Evolutionary conservation across 1,140 invertebrate genomes (phyloP).

Genomic region (Neuroterus valhalla): DNA sequence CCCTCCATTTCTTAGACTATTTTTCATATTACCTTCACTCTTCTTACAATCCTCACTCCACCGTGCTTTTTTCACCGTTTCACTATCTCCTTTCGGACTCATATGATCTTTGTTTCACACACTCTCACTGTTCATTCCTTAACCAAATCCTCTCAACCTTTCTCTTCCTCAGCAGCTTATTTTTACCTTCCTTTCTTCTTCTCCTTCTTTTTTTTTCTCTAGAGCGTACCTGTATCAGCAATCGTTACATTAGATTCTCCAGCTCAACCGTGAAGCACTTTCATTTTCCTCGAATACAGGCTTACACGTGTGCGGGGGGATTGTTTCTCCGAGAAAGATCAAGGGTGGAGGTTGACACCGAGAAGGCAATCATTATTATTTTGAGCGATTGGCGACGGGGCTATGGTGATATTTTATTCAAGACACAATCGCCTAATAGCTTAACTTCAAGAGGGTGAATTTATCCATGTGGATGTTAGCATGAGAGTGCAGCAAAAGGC

Average conservation of each 20-base stretch:
- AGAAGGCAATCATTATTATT: constrained; percentile 72
- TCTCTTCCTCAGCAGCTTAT: too few relatives aligned
- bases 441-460: constrained; percentile 63
- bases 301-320: not conserved
- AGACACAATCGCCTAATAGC: constrained; percentile 73
- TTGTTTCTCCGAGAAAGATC: constrained; percentile 32
- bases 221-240: not conserved
- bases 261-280: constrained; percentile 28
- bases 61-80: too few relatives aligned
- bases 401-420: constrained; percentile 70
- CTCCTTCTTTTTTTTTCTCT: not conserved
- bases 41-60: too few relatives aligned
- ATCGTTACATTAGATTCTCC: not conserved
- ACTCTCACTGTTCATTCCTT: too few relatives aligned
- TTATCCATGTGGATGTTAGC: constrained; percentile 46
- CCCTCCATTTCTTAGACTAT: too few relatives aligned
- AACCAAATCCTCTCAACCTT: too few relatives aligned
- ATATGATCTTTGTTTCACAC: too few relatives aligned
- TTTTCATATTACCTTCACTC: too few relatives aligned
- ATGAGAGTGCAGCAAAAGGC: constrained; percentile 34
- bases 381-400: constrained; percentile 67
- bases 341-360: constrained; percentile 53
- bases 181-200: too few relatives aligned
- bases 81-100: too few relatives aligned
- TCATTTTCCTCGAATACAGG: constrained; percentile 37